A percentile compares a stretch with the other conserved stretches of the same genome.
Evolutionary conservation across 2,113 vertebrate species (phyloP).

Genomic region (Abramis brama): DNA sequence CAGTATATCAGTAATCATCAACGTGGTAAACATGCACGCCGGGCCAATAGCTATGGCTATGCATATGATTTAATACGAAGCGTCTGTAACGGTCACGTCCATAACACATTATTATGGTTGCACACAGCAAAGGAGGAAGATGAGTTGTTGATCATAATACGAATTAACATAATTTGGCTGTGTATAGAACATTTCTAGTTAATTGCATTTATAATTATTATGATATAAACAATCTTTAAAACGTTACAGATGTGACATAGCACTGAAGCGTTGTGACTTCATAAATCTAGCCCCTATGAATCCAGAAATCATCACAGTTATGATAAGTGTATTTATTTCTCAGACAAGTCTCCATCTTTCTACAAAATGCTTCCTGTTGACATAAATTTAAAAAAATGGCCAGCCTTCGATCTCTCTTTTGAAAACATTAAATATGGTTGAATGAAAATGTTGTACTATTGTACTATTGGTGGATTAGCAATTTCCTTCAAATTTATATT

Average conservation of each 20-base stretch:
- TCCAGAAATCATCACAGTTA: too few relatives aligned
- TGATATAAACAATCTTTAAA: neutral
- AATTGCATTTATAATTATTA: neutral
- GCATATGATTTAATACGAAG: neutral
- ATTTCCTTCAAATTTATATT: too few relatives aligned
- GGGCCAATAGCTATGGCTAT: neutral
- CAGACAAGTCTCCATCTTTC: neutral
- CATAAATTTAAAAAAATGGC: too few relatives aligned
- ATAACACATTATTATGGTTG: neutral
- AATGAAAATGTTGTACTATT: too few relatives aligned
- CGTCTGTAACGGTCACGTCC: neutral
- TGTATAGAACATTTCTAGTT: too few relatives aligned
- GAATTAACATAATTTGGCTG: neutral
- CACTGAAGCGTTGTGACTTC: neutral
- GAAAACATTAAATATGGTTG: too few relatives aligned
- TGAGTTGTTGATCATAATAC: neutral
- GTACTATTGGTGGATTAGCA: too few relatives aligned
- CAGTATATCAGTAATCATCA: neutral
- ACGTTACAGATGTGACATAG: neutral
- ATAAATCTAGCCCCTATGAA: neutral
- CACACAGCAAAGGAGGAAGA: neutral
- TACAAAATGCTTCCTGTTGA: too few relatives aligned
- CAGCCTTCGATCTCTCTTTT: too few relatives aligned
- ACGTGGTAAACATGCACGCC: neutral
- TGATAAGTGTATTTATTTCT: neutral